phyloP scores from a whole-genome alignment of 2,888 invertebrate genomes.

The Ramazzottius varieornatus region DNA sequence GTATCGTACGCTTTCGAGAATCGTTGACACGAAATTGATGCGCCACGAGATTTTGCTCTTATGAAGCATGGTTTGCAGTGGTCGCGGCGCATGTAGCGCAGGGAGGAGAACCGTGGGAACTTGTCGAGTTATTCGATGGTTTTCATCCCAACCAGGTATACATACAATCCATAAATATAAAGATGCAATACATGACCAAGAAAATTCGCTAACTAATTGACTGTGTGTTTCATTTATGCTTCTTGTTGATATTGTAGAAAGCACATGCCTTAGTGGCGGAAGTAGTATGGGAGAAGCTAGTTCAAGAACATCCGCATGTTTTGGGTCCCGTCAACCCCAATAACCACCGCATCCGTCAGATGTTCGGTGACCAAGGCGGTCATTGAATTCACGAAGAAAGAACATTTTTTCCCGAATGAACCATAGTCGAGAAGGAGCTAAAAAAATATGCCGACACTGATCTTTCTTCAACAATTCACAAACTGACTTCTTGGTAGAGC shows the following conservation, averaged over 20 bases:
- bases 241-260: constrained; percentile 13
- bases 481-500: background rate
- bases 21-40: constrained; percentile 7
- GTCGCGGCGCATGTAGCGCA: constrained; percentile 13
- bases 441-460: background rate
- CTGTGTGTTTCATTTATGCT: constrained; percentile 1
- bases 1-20: constrained; percentile 2
- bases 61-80: too few relatives aligned
- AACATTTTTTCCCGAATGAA: background rate
- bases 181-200: constrained; percentile 5
- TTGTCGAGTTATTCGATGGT: constrained; percentile 20
- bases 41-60: too few relatives aligned
- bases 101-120: constrained; percentile 14
- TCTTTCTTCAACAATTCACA: too few relatives aligned
- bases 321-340: constrained; percentile 23
- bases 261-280: constrained; percentile 16
- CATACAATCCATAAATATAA: too few relatives aligned
- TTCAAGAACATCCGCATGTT: constrained; percentile 18
- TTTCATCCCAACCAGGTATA: constrained; percentile 21
- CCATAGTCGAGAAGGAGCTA: background rate
- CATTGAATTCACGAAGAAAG: constrained; percentile 14
- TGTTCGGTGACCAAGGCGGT: constrained; percentile 26
- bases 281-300: constrained; percentile 15
- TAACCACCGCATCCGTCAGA: constrained; percentile 19
- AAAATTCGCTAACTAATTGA: constrained; percentile 3